phyloP scores from a whole-genome alignment of 2,113 vertebrate species.

The Phyllostomus hastatus region DNA sequence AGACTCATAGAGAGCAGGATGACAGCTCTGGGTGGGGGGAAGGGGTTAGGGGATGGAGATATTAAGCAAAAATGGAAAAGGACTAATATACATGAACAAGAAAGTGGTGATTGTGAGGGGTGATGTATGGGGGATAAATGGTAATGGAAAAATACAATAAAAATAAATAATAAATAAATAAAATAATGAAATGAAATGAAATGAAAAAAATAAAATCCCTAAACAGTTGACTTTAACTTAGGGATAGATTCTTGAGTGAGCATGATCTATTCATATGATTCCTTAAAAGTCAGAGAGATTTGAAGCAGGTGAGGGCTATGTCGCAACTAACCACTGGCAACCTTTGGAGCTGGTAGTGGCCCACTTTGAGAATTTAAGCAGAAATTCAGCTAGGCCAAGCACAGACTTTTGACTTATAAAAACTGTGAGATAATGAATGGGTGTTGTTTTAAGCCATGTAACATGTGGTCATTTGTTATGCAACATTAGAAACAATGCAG shows the following conservation, averaged over 20 bases:
- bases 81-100: too few relatives aligned
- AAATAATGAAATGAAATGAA: too few relatives aligned
- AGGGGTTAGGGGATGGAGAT: too few relatives aligned
- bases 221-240: neutral
- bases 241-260: neutral
- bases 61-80: too few relatives aligned
- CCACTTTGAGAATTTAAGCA: neutral
- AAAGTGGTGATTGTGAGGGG: too few relatives aligned
- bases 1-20: too few relatives aligned
- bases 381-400: neutral
- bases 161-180: too few relatives aligned
- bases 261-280: neutral
- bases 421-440: neutral
- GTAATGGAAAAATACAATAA: too few relatives aligned
- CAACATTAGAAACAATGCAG: neutral
- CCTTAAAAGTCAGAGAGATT: neutral
- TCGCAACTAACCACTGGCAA: neutral
- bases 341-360: neutral
- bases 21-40: too few relatives aligned
- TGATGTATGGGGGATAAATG: too few relatives aligned
- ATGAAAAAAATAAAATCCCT: neutral
- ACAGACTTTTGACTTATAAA: neutral
- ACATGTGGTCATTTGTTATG: neutral
- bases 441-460: neutral
- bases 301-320: neutral